These are phyloP conservation scores for Hyles lineata DNA, from an alignment of 2,888 invertebrate genomes.

Conservation along the genomic window DNA sequence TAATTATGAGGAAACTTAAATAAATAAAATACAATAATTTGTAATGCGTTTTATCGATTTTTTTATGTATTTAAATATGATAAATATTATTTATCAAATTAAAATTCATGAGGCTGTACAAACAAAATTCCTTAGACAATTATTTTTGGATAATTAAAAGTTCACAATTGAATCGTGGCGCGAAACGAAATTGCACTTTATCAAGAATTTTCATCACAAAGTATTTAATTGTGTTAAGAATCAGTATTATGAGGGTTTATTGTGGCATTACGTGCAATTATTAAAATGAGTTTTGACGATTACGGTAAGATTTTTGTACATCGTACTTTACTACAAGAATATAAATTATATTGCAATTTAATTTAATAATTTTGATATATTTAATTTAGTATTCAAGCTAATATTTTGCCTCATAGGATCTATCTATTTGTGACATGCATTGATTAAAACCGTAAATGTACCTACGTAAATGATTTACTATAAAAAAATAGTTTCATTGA, in stretches of 20 bases:
- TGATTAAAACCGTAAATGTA: no score
- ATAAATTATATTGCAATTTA: neutral
- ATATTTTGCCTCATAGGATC: neutral
- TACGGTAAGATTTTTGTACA: conserved; percentile 57
- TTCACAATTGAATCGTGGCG: conserved; percentile 33
- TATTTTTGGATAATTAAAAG: neutral
- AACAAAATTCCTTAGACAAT: neutral
- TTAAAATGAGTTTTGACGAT: conserved; percentile 60
- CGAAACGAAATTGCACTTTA: conserved; percentile 35
- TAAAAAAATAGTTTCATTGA: no score
- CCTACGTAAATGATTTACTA: no score
- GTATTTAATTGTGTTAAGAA: neutral
- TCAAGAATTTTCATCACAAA: neutral
- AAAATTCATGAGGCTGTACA: conserved; percentile 13
- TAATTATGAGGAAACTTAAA: neutral
- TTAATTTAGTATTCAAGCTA: neutral
- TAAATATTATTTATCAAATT: neutral
- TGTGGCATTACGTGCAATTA: conserved; percentile 8
- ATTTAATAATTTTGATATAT: neutral
- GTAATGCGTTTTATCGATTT: neutral
- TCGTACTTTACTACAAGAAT: neutral
- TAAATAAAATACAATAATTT: neutral
- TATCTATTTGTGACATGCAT: no score
- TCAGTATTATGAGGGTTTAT: neutral
- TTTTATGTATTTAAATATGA: neutral